A percentile compares a stretch with the other conserved stretches of the same genome.
Evolutionary conservation across 2,888 invertebrate genomes (phyloP).

Genomic region (Tiphia femorata): DNA sequence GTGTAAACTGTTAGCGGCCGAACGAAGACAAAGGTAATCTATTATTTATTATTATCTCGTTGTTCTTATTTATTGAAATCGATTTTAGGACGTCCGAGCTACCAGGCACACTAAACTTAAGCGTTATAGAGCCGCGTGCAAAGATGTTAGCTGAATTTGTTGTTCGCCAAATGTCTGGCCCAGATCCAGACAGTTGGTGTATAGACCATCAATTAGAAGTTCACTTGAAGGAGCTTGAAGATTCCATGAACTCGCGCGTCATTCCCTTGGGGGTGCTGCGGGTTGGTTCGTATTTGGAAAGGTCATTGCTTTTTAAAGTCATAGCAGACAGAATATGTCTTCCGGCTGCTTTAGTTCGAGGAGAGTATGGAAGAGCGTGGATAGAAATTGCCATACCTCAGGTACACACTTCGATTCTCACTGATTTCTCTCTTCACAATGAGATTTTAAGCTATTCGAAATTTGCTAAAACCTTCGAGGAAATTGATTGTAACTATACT

Average conservation of each 20-base stretch:
- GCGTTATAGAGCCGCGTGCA: slow-evolving; percentile 45
- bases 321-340: slow-evolving; percentile 76
- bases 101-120: slow-evolving; percentile 30
- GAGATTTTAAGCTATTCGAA: no score
- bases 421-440: no score
- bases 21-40: no score
- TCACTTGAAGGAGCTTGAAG: slow-evolving; percentile 55
- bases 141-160: slow-evolving; percentile 59
- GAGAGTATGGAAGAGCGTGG: slow-evolving; percentile 74
- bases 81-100: not conserved
- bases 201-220: slow-evolving; percentile 57
- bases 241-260: slow-evolving; percentile 68
- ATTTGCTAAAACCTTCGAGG: no score
- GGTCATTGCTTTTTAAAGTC: slow-evolving; percentile 76
- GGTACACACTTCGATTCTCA: slow-evolving; percentile 29
- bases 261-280: slow-evolving; percentile 74
- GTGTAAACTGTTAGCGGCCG: slow-evolving; percentile 41
- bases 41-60: not conserved
- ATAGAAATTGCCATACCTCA: slow-evolving; percentile 76
- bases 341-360: slow-evolving; percentile 74
- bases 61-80: not conserved
- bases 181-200: slow-evolving; percentile 40
- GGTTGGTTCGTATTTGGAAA: slow-evolving; percentile 74
- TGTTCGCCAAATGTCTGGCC: slow-evolving; percentile 57
- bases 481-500: no score